Evolutionary conservation across 2,888 invertebrate species (phyloP).

Genomic region (Chromoteleia sp.): DNA sequence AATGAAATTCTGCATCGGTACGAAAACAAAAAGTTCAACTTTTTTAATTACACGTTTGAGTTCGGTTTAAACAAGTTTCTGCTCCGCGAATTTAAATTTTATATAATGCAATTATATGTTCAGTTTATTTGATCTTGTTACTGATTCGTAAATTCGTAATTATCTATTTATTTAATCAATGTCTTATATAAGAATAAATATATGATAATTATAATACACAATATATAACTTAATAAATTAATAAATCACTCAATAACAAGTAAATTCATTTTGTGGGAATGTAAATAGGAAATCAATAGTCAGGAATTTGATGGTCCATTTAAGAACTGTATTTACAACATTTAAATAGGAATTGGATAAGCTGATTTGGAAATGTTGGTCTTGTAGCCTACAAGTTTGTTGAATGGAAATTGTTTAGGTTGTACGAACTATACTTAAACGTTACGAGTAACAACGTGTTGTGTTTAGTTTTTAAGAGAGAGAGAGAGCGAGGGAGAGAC

Average conservation of each 20-base stretch:
- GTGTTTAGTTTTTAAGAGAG: too few relatives aligned
- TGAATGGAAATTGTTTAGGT: not conserved
- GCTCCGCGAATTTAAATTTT: not conserved
- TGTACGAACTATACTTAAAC: not conserved
- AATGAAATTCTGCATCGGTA: conserved; percentile 20
- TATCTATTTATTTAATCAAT: too few relatives aligned
- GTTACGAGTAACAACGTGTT: too few relatives aligned
- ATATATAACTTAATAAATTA: too few relatives aligned
- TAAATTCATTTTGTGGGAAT: not conserved
- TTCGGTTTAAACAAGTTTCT: not conserved
- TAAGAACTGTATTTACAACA: not conserved
- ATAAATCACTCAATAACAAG: too few relatives aligned
- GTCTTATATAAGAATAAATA: too few relatives aligned
- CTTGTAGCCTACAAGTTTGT: not conserved
- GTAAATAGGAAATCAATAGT: not conserved
- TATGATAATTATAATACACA: too few relatives aligned
- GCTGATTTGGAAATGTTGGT: not conserved
- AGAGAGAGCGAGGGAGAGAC: too few relatives aligned
- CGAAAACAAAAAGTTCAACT: conserved; percentile 22
- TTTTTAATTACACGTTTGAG: conserved; percentile 15
- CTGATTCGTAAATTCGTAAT: too few relatives aligned
- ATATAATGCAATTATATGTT: not conserved
- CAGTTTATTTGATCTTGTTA: too few relatives aligned
- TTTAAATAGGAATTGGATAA: not conserved
- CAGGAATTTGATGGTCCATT: not conserved